Base-by-base conservation (phyloP, 2,113 vertebrate genomes). In the Fregata magnificens region DNA sequence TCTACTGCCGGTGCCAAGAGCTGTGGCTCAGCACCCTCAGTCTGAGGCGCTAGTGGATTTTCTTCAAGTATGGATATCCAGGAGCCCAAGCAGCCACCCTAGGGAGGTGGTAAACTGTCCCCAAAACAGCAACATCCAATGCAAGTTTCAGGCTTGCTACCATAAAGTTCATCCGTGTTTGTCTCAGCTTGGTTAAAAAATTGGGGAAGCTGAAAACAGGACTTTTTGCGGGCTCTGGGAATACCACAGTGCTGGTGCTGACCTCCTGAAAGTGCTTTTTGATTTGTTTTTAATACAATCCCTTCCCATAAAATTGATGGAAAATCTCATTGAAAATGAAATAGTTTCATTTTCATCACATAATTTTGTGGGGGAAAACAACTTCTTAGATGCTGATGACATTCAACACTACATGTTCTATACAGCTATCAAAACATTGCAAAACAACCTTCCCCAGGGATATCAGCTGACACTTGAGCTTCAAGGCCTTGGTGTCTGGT, bases 1-100 rank as follows among this genome's bases (percentile, higher is more conserved):
- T 9, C 24, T 65, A 28, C n/a, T 1, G 0, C 17, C 0, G 0
- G 10, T 47, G 17, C 14, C 32, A 52, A 52, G 36, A 69, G 7
- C 26, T 73, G 31, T 22, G 34, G 26, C 40, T 97, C 59, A 58
- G 26, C 31, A 65, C 11, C 45, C 44, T 49, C 1, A 0, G 10
- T 8, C 13, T 61, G 40, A 83, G 42, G 14, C 0, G 0, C 32
- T n/a, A 31, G 17, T 25, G 36, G 53, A 31, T 90, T 50, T 92
- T 92, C 42, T 13, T 77, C 47, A 78, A 10, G 24, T 49, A 29
- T 13, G 34, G 40, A 36, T 70, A 80, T 29, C 16, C 42, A 78
- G 22, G 14, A 95, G 16, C 55, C 29, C 55, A 42, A 86, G 29
- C 63, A 86, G 32, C 16, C 56, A 74, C 26, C 3, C 31, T n/a